phyloP scores from a whole-genome alignment of 2,113 vertebrate genomes.

The Chloroceryle aenea region DNA sequence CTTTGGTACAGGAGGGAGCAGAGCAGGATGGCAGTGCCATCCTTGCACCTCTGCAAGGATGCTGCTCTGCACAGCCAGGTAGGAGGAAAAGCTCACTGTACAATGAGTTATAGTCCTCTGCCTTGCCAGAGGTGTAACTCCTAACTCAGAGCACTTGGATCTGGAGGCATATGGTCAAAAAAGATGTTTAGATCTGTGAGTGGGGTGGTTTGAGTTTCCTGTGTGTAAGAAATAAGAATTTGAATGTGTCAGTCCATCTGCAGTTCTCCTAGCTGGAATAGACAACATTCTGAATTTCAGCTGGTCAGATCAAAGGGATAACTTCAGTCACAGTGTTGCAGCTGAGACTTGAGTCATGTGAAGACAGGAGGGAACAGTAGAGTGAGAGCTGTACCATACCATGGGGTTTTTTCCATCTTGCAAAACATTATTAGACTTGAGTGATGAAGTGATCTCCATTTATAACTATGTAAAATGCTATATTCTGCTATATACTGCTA shows the following conservation, averaged over 20 bases:
- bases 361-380: background rate
- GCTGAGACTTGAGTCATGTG: background rate
- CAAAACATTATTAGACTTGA: background rate
- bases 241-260: background rate
- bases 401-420: accelerated
- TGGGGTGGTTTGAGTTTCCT: background rate
- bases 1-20: background rate
- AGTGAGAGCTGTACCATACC: background rate
- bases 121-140: background rate
- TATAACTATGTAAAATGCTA: background rate
- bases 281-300: background rate
- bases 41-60: background rate
- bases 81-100: background rate
- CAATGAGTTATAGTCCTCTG: accelerated
- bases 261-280: background rate
- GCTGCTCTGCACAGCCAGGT: background rate
- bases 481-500: background rate
- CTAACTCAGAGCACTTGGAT: background rate
- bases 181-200: background rate
- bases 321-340: background rate
- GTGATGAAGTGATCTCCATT: background rate
- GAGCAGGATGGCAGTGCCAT: background rate
- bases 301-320: background rate
- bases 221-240: background rate
- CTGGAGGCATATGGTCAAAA: background rate